Evolutionary conservation across 2,113 vertebrate species (phyloP).

Genomic region (Peromyscus californicus): DNA sequence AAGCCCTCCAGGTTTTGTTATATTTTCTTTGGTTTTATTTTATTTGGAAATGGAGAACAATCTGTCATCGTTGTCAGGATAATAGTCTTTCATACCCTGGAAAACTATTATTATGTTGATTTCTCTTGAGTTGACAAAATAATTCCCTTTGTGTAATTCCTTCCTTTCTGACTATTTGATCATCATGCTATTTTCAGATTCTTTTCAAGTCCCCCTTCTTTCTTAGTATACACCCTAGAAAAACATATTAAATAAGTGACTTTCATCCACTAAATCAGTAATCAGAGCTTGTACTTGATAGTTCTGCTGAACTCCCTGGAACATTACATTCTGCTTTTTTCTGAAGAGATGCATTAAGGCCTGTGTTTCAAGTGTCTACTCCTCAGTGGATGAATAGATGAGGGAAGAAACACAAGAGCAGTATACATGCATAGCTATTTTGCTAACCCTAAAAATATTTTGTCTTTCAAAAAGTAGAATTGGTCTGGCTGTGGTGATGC

Average conservation of each 20-base stretch:
- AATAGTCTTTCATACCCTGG: background rate
- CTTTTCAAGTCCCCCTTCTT: background rate
- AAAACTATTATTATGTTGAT: slow-evolving; percentile 36
- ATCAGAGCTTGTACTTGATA: background rate
- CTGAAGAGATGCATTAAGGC: background rate
- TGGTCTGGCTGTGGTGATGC: background rate
- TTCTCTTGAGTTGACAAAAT: slow-evolving; percentile 58
- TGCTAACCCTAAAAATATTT: background rate
- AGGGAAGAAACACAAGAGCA: background rate
- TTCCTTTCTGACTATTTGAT: slow-evolving; percentile 53
- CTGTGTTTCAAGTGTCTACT: background rate
- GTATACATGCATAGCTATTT: background rate
- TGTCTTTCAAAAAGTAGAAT: background rate
- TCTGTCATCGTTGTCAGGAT: slow-evolving; percentile 16
- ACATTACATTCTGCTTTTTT: background rate
- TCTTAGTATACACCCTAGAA: slow-evolving; percentile 19
- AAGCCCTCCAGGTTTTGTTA: background rate
- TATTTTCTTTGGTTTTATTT: slow-evolving; percentile 45
- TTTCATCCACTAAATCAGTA: background rate
- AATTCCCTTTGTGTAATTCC: slow-evolving; percentile 27
- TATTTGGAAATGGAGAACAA: slow-evolving; percentile 46
- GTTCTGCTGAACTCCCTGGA: background rate
- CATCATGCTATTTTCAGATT: background rate
- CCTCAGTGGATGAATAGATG: background rate
- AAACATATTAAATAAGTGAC: background rate